Evolutionary conservation across 1,140 invertebrate genomes (phyloP), one percentile per base, ranked within the genome.

Genomic region (Ctenoplectra terminalis): DNA sequence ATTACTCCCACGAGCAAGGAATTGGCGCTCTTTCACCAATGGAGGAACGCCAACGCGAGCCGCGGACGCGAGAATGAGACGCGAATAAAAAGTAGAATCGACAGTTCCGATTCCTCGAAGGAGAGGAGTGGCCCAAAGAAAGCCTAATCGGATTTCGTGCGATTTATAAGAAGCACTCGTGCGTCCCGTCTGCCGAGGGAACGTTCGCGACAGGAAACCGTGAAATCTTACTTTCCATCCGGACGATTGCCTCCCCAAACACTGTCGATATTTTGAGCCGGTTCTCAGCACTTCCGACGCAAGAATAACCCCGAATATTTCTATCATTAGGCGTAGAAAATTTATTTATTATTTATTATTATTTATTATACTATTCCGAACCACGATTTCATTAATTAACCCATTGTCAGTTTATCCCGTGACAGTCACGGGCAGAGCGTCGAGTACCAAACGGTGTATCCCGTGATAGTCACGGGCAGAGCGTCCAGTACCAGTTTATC

Each of bases 201-300:
- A 34, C 54, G 67, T 67, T 77, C 58, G 70, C 81, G 67, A 67
- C 61, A 79, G 75, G 80, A 88, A 89, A 90, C 86, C 86, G 83
- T 90, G 87, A 86, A 90, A 90, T 90, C 87, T 90, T 85, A 87
- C 85, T 90, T 90, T 87, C 81, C 82, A 85, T 83, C 40, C 79
- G 83, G 83, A 54, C 86, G 80, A 87, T 84, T 87, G 82, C 63
- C 81, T 81, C 69, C 83, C 66, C 75, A 60, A 56, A 52, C 60
- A 82, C 54, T 56, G 60, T 70, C 73, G 73, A 64, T 85, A 81
- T 85, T 85, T 66, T 63, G 60, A 70, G 66, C 58, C 50, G 66
- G 75, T 86, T 72, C 76, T 79, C 76, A 48, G 48, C 43, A 2
- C 46, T 3, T 17, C 1, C 5, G 6, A 3, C 56, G 75, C 60